These are phyloP conservation scores for Caenorhabditis imperialis DNA, from an alignment of 2,888 invertebrate species.

Conservation along the genomic window DNA sequence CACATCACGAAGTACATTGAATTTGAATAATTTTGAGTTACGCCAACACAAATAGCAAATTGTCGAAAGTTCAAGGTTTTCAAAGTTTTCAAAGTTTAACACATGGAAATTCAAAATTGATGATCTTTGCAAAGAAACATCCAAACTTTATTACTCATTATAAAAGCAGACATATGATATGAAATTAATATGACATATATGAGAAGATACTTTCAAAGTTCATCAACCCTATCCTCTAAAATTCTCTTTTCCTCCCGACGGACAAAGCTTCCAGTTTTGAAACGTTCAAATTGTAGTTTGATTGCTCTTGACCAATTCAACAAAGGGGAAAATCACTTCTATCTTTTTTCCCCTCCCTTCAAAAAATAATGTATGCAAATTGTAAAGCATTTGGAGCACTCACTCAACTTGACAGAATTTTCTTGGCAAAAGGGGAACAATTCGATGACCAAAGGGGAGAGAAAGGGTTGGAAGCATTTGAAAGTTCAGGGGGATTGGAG, in stretches of 20 bases:
- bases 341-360: no score
- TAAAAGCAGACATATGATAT: no score
- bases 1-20: conserved; percentile 12
- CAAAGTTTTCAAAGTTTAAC: background rate
- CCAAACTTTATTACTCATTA: no score
- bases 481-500: no score
- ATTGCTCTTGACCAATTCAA: no score
- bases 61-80: background rate
- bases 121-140: conserved; percentile 4
- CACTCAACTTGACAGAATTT: background rate
- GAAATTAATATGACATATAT: no score
- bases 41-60: conserved; percentile 20
- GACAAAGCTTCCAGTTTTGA: no score
- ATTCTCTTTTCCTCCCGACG: no score
- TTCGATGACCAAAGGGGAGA: conserved; percentile 4
- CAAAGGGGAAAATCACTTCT: no score
- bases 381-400: background rate
- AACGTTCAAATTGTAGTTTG: no score
- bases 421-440: conserved; percentile 1
- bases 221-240: conserved; percentile 12
- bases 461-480: background rate
- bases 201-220: no score
- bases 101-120: background rate
- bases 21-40: conserved; percentile 20
- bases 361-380: conserved; percentile 17